Evolutionary conservation across 1,140 invertebrate species (phyloP).

Genomic region (Diorhabda sublineata): DNA sequence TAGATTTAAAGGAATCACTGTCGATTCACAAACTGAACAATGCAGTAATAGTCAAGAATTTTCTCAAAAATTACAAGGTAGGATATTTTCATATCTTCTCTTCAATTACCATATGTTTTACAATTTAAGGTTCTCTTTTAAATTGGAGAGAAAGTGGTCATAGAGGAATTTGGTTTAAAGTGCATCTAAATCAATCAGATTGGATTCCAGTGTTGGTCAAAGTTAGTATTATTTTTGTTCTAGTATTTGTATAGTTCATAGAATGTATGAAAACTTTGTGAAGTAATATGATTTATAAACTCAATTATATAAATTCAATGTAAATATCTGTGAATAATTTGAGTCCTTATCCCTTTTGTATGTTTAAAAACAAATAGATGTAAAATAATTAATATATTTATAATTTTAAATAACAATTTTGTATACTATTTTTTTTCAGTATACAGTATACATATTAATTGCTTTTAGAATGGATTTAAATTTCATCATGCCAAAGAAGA

Average conservation of each 20-base stretch:
- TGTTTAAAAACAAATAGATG: no score
- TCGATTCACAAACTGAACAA: slow-evolving; percentile 58
- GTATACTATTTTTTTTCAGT: no score
- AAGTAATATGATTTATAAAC: no score
- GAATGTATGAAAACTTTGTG: no score
- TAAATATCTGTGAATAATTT: no score
- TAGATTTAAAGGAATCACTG: slow-evolving; percentile 65
- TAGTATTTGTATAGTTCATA: no score
- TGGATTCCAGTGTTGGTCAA: slow-evolving; percentile 75
- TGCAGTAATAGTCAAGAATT: slow-evolving; percentile 52
- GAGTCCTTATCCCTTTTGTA: no score
- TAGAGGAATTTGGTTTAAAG: slow-evolving; percentile 80
- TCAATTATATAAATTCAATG: no score
- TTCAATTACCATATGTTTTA: not conserved
- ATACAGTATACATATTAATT: not conserved
- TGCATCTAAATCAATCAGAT: slow-evolving; percentile 62
- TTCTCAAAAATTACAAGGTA: slow-evolving; percentile 56
- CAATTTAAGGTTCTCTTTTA: slow-evolving; percentile 64
- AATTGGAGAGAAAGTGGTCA: slow-evolving; percentile 64
- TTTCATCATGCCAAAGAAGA: slow-evolving; percentile 81
- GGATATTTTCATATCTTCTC: slow-evolving; percentile 5
- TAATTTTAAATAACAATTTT: no score
- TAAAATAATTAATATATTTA: no score
- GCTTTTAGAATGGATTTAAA: slow-evolving; percentile 69
- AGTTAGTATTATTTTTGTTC: slow-evolving; percentile 42